Evolutionary conservation across 2,888 invertebrate genomes (phyloP), one percentile per base, ranked within the genome.

Genomic region (Eudemis profundana): DNA sequence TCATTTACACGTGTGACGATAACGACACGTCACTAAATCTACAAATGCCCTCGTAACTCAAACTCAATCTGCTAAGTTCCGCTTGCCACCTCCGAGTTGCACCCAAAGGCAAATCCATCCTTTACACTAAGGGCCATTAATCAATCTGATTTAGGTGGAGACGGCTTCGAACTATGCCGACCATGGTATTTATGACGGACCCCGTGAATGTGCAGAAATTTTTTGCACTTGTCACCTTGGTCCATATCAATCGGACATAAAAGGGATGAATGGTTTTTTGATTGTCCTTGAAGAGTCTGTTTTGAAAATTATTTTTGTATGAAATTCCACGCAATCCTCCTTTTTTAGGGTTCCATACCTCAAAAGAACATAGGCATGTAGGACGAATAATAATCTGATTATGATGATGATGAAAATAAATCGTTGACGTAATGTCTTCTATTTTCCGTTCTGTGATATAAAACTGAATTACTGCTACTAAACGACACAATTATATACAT

Each of bases 81-180:
- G 47, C 57, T 51, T 46, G 64, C 44, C 42, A 51, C 44, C 50
- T 51, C 12, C 27, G 33, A 23, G 57, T 50, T 50, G 49, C 57
- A 50, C 50, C 50, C 63, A 10, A 42, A 42, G 42, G 63, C 63
- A 56, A 50, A 64, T 57, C 50, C 57, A 56, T 54, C 54, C 36
- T 38, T 50, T 42, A 33, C 51, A 27, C 59, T 42, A 38, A 59
- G 50, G 40, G 36, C 23, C 51, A 64, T 64, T 64, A 57, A 59
- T 64, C 64, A 59, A 23, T 27, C 51, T 64, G 64, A 64, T 57
- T 64, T 64, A 64, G 62, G 64, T 57, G 57, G 59, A 64, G 50
- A 64, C 42, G 29, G 14, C 47, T 59, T 38, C 21, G 21, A 51
- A 61, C 51, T 51, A 33, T 61, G 44, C 44, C 57, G 40, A 40